Conservation (phyloP, 2,797 vertebrate genomes). For the Arrhamphus sclerolepis region DNA sequence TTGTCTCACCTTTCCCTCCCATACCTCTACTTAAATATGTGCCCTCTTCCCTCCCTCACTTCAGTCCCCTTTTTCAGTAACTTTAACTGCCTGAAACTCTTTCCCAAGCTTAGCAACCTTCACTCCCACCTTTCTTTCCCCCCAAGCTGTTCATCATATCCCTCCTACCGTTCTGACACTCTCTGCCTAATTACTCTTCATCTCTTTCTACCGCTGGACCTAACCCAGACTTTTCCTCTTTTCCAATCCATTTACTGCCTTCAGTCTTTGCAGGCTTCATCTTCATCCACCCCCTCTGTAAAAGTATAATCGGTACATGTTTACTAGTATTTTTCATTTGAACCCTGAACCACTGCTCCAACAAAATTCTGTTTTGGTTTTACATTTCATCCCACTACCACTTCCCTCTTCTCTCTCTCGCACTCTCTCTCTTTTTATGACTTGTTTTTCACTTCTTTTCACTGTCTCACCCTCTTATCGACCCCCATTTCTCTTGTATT, state of each 20-base stretch:
- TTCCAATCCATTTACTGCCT: slow-evolving; percentile 47
- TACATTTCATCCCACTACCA: slow-evolving; percentile 1
- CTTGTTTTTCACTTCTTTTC: slow-evolving; percentile 3
- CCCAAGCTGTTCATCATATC: slow-evolving; percentile 48
- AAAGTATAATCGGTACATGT: slow-evolving; percentile 20
- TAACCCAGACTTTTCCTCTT: slow-evolving; percentile 31
- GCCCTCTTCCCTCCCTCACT: neutral
- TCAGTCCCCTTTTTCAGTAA: neutral
- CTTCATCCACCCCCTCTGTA: neutral
- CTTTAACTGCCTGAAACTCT: slow-evolving; percentile 15
- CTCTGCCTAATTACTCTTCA: slow-evolving; percentile 68
- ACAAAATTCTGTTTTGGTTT: slow-evolving; percentile 25
- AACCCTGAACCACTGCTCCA: slow-evolving; percentile 11
- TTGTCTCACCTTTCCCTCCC: too few species aligned
- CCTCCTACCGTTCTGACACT: slow-evolving; percentile 56
- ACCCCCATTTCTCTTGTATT: slow-evolving; percentile 8
- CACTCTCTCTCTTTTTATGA: neutral
- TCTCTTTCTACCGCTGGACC: slow-evolving; percentile 47
- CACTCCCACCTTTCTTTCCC: slow-evolving; percentile 14
- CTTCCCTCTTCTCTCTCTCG: slow-evolving; percentile 10
- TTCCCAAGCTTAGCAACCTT: slow-evolving; percentile 21
- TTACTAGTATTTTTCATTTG: slow-evolving; percentile 7
- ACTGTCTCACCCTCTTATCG: slow-evolving; percentile 19
- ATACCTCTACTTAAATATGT: slow-evolving; percentile 6
- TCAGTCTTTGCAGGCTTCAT: slow-evolving; percentile 13